These are phyloP conservation scores for Psilopsiagon aymara DNA, from an alignment of 2,113 vertebrate species.

Conservation along the genomic window DNA sequence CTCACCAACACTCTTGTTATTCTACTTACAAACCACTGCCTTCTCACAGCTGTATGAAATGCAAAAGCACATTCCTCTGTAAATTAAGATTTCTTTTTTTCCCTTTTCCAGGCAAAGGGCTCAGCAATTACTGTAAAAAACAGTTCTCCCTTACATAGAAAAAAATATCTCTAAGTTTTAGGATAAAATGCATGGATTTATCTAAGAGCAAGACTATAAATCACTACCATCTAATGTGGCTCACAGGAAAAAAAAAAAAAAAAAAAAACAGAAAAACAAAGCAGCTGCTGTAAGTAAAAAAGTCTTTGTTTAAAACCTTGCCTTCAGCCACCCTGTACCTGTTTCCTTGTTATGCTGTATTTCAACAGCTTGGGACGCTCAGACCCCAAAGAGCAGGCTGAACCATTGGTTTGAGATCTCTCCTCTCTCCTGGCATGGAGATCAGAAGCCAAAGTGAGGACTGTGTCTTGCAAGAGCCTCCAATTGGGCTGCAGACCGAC, in stretches of 20 bases:
- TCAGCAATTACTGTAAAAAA: not conserved
- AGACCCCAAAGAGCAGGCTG: not conserved
- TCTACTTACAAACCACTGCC: not conserved
- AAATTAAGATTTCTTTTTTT: conserved; percentile 17
- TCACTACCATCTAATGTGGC: not conserved
- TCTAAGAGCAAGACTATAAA: not conserved
- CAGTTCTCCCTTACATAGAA: not conserved
- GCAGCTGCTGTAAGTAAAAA: not conserved
- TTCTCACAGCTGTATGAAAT: not conserved
- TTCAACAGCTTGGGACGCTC: not conserved
- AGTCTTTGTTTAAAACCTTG: not conserved
- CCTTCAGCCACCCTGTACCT: not conserved
- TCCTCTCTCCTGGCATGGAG: not conserved
- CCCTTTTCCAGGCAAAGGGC: not conserved
- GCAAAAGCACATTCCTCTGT: conserved; percentile 47
- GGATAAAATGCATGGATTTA: not conserved
- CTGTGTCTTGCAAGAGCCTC: not conserved
- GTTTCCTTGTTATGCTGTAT: not conserved
- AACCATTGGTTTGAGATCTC: not conserved
- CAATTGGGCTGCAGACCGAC: not conserved
- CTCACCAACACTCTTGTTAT: not conserved
- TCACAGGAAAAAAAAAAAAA: not conserved
- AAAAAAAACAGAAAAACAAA: not conserved
- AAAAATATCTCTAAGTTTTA: not conserved
- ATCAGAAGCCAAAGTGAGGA: not conserved